Base-by-base conservation (phyloP, 2,888 invertebrate species). In the Geophilus truncorum region DNA sequence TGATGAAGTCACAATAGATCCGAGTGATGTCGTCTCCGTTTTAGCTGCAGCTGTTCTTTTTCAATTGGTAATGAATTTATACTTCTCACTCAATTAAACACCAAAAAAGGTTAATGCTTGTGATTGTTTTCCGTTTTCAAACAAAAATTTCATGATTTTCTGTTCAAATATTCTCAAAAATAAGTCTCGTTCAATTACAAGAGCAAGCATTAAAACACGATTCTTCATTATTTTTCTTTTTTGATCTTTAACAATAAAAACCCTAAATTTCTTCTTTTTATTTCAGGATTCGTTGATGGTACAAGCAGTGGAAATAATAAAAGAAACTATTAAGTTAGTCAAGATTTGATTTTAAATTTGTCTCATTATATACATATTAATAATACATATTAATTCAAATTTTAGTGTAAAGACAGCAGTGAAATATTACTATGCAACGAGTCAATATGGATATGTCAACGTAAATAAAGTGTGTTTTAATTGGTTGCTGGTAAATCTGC, bases 11-110 rank as follows among this genome's bases (percentile, higher is more conserved):
- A 90, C 90, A 81, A 88, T 93, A 51, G 91, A 92, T 83, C 91
- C 92, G 4, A 88, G 90, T 78, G 90, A 90, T 85, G 91, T 92
- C 15, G 90, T 92, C 81, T 89, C 91, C 1, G 90, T 92, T 70
- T 85, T 93, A 80, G 92, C 93, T 45, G 91, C 92, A n/a, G 92
- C 93, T 1, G 91, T 92, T 3, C 88, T 93, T 84, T 91, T 93
- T 83, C 93, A 93, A 86, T 86, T 93, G 83, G 86, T 86, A 83
- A 81, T 79, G 7, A 78, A 40, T 18, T 18, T 18, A 9, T 18
- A 25, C 2, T 18, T 70, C n/a, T n/a, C n/a, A n/a, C n/a, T n/a
- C n/a, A n/a, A n/a, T n/a, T n/a, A n/a, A n/a, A n/a, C n/a, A n/a
- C n/a, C n/a, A n/a, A n/a, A n/a, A n/a, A n/a, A n/a, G n/a, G n/a